These are phyloP conservation scores for Melitaea athalia DNA, from an alignment of 2,888 invertebrate species.

Conservation along the genomic window DNA sequence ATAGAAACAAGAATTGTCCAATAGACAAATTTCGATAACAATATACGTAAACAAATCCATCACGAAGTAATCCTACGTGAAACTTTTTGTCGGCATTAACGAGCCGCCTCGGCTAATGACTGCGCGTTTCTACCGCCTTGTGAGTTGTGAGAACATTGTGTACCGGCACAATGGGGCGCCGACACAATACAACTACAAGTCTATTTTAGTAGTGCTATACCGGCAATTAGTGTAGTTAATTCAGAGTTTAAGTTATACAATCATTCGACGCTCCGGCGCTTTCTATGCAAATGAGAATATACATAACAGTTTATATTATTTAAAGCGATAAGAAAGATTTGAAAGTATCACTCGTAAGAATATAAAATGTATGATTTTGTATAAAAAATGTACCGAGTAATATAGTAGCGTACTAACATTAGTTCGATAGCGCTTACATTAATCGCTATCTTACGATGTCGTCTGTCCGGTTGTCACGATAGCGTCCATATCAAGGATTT, in stretches of 20 bases:
- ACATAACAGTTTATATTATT: slow-evolving; percentile 3
- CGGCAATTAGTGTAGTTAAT: slow-evolving; percentile 67
- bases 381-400: slow-evolving; percentile 15
- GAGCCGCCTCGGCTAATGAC: slow-evolving; percentile 63
- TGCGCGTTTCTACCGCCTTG: slow-evolving; percentile 31
- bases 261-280: slow-evolving; percentile 25
- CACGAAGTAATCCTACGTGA: slow-evolving; percentile 52
- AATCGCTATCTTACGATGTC: slow-evolving; percentile 31
- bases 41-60: slow-evolving; percentile 70
- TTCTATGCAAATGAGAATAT: slow-evolving; percentile 31
- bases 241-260: slow-evolving; percentile 33
- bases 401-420: slow-evolving; percentile 29
- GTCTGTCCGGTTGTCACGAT: slow-evolving; percentile 38
- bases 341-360: slow-evolving; percentile 1
- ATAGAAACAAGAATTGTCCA: slow-evolving; percentile 61
- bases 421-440: slow-evolving; percentile 17
- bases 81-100: slow-evolving; percentile 67
- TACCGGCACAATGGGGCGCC: slow-evolving; percentile 56
- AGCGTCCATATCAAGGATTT: slow-evolving; percentile 59
- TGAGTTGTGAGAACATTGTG: slow-evolving; percentile 49
- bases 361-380: background rate
- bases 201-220: slow-evolving; percentile 60
- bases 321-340: background rate
- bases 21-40: slow-evolving; percentile 65
- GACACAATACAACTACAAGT: slow-evolving; percentile 57